These are phyloP conservation scores for Nemotelus nigrinus DNA, from an alignment of 2,888 invertebrate genomes.

Conservation along the genomic window DNA sequence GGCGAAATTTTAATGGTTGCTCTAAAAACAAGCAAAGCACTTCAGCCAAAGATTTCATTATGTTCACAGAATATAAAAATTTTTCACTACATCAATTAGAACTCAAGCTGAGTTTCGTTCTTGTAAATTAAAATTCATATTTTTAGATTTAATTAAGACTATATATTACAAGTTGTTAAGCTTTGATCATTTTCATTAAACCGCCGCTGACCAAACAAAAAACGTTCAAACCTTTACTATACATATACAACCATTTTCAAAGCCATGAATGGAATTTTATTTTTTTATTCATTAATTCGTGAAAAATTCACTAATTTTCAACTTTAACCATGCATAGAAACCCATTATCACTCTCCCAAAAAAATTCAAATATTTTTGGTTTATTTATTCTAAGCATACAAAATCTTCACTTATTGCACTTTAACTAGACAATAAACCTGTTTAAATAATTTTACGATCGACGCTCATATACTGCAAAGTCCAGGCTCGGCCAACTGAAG, in stretches of 20 bases:
- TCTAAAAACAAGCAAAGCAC: no score
- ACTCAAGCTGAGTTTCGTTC: no score
- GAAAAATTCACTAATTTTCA: neutral
- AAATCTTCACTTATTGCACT: slow-evolving; percentile 39
- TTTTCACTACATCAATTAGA: no score
- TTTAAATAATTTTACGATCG: slow-evolving; percentile 20
- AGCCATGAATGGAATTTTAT: neutral
- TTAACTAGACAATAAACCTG: slow-evolving; percentile 39
- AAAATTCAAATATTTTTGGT: neutral
- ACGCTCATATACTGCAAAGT: neutral
- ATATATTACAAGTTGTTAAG: slow-evolving; percentile 37
- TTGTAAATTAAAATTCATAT: slow-evolving; percentile 10
- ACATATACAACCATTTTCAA: no score
- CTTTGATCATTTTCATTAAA: neutral
- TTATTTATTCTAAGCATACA: slow-evolving; percentile 36
- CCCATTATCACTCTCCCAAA: neutral
- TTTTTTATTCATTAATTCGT: neutral
- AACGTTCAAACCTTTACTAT: no score
- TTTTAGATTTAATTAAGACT: slow-evolving; percentile 6
- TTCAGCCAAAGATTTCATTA: no score
- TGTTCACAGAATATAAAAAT: no score
- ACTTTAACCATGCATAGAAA: neutral
- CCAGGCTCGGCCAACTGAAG: neutral
- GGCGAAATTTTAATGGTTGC: no score
- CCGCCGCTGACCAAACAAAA: neutral